A percentile compares a stretch with the other conserved stretches of the same genome.
These are phyloP conservation scores for Eupithecia vulgata DNA, from an alignment of 2,888 invertebrate genomes.

Conservation along the genomic window DNA sequence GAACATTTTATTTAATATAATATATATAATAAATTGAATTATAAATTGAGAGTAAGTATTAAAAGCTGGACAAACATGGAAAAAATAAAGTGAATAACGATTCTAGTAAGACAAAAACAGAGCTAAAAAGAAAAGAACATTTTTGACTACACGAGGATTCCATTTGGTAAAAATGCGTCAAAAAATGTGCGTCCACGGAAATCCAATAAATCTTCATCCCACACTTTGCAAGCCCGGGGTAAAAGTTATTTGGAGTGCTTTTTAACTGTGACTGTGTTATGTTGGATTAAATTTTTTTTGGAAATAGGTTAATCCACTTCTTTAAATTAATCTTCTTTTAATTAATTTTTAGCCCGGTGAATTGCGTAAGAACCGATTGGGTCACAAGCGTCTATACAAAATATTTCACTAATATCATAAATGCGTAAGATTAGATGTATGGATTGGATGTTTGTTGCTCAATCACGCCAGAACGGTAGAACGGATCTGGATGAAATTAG, in stretches of 20 bases:
- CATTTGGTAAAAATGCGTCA: slow-evolving; percentile 37
- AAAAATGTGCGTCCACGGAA: slow-evolving; percentile 35
- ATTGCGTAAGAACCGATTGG: too few relatives aligned
- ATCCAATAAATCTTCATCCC: slow-evolving; percentile 45
- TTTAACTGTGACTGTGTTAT: neutral
- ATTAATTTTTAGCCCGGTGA: neutral
- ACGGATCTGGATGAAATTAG: too few relatives aligned
- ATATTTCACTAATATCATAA: too few relatives aligned
- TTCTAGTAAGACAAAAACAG: neutral
- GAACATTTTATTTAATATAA: too few relatives aligned
- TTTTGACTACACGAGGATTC: slow-evolving; percentile 31
- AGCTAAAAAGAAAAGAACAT: slow-evolving; percentile 3
- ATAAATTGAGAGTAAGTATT: neutral
- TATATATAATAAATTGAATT: too few relatives aligned
- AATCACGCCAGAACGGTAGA: too few relatives aligned
- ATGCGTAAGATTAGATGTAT: too few relatives aligned
- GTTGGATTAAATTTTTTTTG: neutral
- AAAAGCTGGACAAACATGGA: neutral
- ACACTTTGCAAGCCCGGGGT: slow-evolving; percentile 35
- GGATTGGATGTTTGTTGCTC: too few relatives aligned
- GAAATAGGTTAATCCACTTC: neutral
- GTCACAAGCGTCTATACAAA: neutral
- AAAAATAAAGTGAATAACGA: slow-evolving; percentile 8
- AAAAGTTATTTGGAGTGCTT: slow-evolving; percentile 31
- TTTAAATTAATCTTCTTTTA: neutral